Percentiles rank a stretch among this genome's conserved stretches.
Conservation (phyloP, 2,113 vertebrate genomes). For the Mobula hypostoma region DNA sequence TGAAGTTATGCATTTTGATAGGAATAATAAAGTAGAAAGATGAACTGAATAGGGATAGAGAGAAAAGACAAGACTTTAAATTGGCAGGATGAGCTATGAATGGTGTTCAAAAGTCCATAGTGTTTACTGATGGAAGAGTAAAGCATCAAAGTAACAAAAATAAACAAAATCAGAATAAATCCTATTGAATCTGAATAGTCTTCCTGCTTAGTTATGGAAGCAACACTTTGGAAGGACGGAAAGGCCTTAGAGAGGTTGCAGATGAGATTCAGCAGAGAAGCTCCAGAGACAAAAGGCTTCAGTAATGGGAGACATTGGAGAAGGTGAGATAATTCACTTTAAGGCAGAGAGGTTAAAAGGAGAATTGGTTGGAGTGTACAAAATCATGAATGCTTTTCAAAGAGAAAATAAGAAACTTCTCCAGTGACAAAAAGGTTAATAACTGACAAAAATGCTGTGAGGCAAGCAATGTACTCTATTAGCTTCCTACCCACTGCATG, state of each 20-base stretch:
- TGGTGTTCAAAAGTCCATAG: neutral
- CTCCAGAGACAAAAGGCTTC: neutral
- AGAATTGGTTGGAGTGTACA: neutral
- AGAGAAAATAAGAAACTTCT: neutral
- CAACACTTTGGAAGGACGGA: neutral
- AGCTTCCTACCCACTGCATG: no score
- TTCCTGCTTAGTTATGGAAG: neutral
- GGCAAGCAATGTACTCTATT: no score
- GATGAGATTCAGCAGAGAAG: neutral
- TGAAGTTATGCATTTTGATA: neutral
- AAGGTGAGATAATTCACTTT: neutral
- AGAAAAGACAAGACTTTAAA: neutral
- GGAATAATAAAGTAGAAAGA: neutral
- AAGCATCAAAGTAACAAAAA: neutral
- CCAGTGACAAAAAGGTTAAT: neutral
- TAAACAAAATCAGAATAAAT: neutral
- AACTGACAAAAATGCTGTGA: neutral
- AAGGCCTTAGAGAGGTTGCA: neutral
- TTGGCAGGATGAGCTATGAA: neutral
- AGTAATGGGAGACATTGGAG: neutral
- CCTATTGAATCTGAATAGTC: neutral
- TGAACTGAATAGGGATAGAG: neutral
- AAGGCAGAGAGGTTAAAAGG: neutral
- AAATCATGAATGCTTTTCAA: neutral
- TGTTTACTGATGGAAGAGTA: neutral